Conservation (phyloP, 2,113 vertebrate genomes). For the Zeus faber region DNA sequence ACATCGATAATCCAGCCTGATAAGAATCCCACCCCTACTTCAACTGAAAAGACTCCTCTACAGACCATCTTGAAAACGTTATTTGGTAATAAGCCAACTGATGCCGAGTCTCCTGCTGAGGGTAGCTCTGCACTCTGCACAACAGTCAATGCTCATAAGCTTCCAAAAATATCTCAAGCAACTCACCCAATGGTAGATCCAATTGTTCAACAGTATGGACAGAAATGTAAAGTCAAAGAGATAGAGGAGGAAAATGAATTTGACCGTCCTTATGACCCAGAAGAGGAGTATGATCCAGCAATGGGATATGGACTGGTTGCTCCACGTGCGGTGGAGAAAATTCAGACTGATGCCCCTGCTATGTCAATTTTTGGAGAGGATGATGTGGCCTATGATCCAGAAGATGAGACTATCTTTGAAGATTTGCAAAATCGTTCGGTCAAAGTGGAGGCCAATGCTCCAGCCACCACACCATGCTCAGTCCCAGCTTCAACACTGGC, state of each 20-base stretch:
- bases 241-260: constrained; percentile 76
- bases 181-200: constrained; percentile 80
- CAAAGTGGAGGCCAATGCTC: constrained; percentile 54
- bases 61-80: constrained; percentile 89
- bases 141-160: constrained; percentile 31
- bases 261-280: constrained; percentile 92
- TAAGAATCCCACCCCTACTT: constrained; percentile 25
- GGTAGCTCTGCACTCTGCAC: constrained; percentile 26
- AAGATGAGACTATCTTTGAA: constrained; percentile 91
- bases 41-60: constrained; percentile 72
- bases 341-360: constrained; percentile 40
- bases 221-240: constrained; percentile 80
- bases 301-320: constrained; percentile 58
- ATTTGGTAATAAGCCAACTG: constrained; percentile 80
- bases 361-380: constrained; percentile 71
- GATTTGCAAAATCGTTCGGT: constrained; percentile 81
- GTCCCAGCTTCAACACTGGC: constrained; percentile 13
- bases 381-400: constrained; percentile 92
- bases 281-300: constrained; percentile 89
- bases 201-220: constrained; percentile 92
- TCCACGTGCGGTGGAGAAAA: constrained; percentile 47
- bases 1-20: constrained; percentile 8
- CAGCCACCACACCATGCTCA: constrained; percentile 26
- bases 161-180: constrained; percentile 38
- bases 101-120: constrained; percentile 38